These are phyloP conservation scores for Elephas maximus DNA, from an alignment of 2,113 vertebrate species.

Conservation along the genomic window DNA sequence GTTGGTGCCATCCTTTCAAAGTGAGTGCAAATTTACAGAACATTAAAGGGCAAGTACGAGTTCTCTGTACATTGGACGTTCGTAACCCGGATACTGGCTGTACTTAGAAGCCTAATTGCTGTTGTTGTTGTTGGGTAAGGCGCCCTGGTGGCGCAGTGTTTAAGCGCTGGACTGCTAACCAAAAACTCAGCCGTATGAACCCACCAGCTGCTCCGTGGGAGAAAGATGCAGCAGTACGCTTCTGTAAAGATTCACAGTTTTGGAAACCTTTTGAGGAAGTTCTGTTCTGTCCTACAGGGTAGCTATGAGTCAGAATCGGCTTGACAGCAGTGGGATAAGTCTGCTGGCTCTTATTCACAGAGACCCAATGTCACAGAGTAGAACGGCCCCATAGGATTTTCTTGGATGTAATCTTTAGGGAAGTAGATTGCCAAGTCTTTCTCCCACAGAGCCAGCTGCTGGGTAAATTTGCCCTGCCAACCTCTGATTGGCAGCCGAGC, in stretches of 20 bases:
- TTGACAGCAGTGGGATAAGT: no score
- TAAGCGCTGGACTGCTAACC: no score
- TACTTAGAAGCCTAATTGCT: rapidly evolving
- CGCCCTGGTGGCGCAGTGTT: no score
- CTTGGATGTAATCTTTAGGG: not conserved
- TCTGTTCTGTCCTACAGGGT: not conserved
- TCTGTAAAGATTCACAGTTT: not conserved
- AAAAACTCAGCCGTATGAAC: not conserved
- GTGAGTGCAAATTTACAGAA: no score
- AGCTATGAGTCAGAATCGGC: no score
- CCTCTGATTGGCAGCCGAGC: not conserved
- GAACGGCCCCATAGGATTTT: not conserved
- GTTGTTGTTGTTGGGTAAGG: no score
- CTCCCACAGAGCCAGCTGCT: not conserved
- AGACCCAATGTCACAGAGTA: not conserved
- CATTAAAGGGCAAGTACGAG: no score
- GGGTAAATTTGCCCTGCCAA: not conserved
- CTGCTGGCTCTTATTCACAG: not conserved
- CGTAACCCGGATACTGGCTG: no score
- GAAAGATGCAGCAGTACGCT: not conserved
- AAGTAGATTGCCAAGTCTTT: not conserved
- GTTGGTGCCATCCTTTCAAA: no score
- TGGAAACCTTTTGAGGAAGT: not conserved
- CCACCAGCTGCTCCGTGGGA: not conserved
- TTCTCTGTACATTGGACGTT: no score